Evolutionary conservation across 2,888 invertebrate species (phyloP).

Genomic region (Tuberolachnus salignus): DNA sequence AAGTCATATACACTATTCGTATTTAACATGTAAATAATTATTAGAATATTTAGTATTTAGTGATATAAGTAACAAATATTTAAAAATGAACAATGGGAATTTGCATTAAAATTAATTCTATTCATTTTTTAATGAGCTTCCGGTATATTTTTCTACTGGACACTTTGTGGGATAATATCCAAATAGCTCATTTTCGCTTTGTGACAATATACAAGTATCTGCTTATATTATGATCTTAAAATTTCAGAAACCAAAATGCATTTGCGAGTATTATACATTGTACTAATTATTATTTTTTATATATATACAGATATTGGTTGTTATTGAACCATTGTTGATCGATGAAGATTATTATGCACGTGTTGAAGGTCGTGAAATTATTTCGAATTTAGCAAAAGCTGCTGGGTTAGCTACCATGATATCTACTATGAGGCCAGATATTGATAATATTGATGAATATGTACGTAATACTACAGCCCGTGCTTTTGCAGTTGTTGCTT

Average conservation of each 20-base stretch:
- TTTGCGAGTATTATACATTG: not conserved
- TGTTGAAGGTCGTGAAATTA: conserved; percentile 98
- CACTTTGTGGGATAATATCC: too few relatives aligned
- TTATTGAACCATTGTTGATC: conserved; percentile 96
- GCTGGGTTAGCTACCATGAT: conserved; percentile 99
- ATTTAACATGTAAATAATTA: too few relatives aligned
- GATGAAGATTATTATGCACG: conserved; percentile 99
- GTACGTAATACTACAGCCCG: conserved; percentile 99
- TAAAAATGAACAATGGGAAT: too few relatives aligned
- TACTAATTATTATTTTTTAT: conserved; percentile 56
- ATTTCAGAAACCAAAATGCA: too few relatives aligned
- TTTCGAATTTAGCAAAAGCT: conserved; percentile 98
- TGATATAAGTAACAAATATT: too few relatives aligned
- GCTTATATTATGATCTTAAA: too few relatives aligned
- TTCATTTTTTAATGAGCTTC: too few relatives aligned
- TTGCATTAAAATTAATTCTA: too few relatives aligned
- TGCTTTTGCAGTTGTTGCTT: conserved; percentile 99
- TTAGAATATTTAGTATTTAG: too few relatives aligned
- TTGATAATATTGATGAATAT: conserved; percentile 99
- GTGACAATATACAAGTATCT: too few relatives aligned
- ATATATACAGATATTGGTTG: conserved; percentile 83
- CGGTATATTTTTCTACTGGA: too few relatives aligned
- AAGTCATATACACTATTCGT: conserved; percentile 59
- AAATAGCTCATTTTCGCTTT: too few relatives aligned
- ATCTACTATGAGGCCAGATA: conserved; percentile 99